A percentile compares a stretch with the other conserved stretches of the same genome.
These are phyloP conservation scores for Corydoras sp. DNA, from an alignment of 2,113 vertebrate species.

Conservation along the genomic window DNA sequence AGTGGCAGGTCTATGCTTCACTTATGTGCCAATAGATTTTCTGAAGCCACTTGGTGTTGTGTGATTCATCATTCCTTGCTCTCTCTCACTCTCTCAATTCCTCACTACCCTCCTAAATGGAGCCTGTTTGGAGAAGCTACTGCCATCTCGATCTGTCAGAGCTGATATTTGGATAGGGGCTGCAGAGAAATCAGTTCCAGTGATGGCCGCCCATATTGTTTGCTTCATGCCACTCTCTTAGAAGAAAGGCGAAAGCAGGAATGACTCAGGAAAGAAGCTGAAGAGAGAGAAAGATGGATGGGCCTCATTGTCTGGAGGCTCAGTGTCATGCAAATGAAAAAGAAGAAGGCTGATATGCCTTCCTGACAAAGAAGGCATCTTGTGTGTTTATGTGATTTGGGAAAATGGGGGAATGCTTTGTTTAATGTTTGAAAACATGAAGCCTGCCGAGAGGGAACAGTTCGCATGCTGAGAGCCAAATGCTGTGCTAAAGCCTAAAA, in stretches of 20 bases:
- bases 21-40: constrained; percentile 43
- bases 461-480: constrained; percentile 8
- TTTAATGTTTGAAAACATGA: constrained; percentile 18
- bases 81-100: neutral
- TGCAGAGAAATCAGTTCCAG: constrained; percentile 4
- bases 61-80: constrained; percentile 32
- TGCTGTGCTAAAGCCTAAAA: neutral
- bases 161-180: constrained; percentile 34
- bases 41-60: constrained; percentile 21
- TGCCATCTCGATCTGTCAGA: constrained; percentile 33
- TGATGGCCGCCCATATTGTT: neutral
- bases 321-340: constrained; percentile 16
- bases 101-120: constrained; percentile 19
- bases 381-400: neutral
- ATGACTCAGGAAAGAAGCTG: constrained; percentile 29
- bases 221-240: neutral
- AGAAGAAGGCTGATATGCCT: constrained; percentile 28
- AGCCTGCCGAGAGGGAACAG: neutral
- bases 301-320: constrained; percentile 28
- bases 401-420: constrained; percentile 7
- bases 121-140: constrained; percentile 33
- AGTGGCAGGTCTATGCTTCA: constrained; percentile 14
- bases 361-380: constrained; percentile 31
- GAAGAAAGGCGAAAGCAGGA: constrained; percentile 23
- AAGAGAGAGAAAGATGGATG: constrained; percentile 18